These are phyloP conservation scores for Sebastes hubbsi DNA, from an alignment of 2,797 vertebrate species.

Conservation along the genomic window DNA sequence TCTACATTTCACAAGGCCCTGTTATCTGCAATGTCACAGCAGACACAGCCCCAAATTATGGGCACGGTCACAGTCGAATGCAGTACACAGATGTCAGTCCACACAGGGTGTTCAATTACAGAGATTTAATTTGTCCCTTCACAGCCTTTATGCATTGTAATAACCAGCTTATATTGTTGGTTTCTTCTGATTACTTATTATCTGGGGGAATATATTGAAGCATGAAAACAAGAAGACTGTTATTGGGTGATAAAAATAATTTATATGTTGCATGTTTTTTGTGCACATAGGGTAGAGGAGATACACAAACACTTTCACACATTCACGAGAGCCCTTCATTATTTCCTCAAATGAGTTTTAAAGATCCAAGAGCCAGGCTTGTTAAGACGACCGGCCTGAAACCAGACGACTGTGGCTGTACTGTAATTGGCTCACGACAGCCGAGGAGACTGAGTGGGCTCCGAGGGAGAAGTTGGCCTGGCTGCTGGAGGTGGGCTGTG, in stretches of 20 bases:
- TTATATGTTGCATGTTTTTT: neutral
- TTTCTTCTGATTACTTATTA: constrained; percentile 4
- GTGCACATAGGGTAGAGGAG: neutral
- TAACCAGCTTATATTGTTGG: neutral
- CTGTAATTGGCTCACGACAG: constrained; percentile 47
- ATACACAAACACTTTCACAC: neutral
- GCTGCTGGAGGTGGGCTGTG: constrained; percentile 54
- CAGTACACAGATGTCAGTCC: constrained; percentile 28
- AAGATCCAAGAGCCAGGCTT: constrained; percentile 19
- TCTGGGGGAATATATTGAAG: neutral
- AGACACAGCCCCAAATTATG: constrained; percentile 12
- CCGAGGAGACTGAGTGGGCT: constrained; percentile 47
- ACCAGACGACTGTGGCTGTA: constrained; percentile 41
- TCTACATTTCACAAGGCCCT: constrained; percentile 15
- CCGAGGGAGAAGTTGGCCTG: constrained; percentile 29
- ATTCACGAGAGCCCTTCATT: constrained; percentile 19
- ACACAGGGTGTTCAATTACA: constrained; percentile 34
- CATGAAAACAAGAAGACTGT: neutral
- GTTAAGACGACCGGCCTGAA: constrained; percentile 26
- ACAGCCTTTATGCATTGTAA: constrained; percentile 20
- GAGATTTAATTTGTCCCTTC: constrained; percentile 23
- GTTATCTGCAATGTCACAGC: constrained; percentile 35
- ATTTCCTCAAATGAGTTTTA: constrained; percentile 40
- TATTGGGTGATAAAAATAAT: neutral
- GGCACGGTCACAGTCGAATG: constrained; percentile 24